These are phyloP conservation scores for Spilosoma lubricipeda DNA, from an alignment of 2,888 invertebrate species.

Conservation along the genomic window DNA sequence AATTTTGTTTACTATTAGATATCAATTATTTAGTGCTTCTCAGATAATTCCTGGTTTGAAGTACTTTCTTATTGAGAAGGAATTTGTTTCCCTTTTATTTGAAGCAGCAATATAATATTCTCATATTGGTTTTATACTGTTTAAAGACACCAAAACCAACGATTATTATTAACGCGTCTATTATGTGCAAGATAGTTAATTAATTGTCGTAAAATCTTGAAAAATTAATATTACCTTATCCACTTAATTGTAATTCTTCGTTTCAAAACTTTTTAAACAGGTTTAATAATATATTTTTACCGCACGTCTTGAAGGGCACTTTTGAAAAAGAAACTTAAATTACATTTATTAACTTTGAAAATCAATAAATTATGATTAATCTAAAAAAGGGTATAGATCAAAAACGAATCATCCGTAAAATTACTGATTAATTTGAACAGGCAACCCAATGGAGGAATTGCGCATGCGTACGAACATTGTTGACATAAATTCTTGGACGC, in stretches of 20 bases:
- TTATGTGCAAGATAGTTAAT: too few relatives aligned
- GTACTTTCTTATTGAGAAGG: too few relatives aligned
- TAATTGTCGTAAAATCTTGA: background rate
- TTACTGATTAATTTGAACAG: background rate
- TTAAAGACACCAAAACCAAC: too few relatives aligned
- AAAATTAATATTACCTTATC: background rate
- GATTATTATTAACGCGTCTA: too few relatives aligned
- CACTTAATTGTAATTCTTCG: background rate
- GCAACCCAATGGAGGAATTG: background rate
- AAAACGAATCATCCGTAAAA: background rate
- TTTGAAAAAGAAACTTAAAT: background rate
- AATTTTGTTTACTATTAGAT: too few relatives aligned
- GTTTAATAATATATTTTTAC: background rate
- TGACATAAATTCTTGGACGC: conserved; percentile 15
- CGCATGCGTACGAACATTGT: conserved; percentile 17
- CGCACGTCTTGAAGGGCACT: background rate
- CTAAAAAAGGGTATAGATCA: background rate
- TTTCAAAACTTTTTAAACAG: background rate
- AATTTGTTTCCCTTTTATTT: too few relatives aligned
- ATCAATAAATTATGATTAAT: background rate
- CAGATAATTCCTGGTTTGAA: too few relatives aligned
- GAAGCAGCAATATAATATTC: too few relatives aligned
- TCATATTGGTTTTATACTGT: too few relatives aligned
- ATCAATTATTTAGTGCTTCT: too few relatives aligned
- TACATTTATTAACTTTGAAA: background rate